Evolutionary conservation across 2,888 invertebrate genomes (phyloP).

Genomic region (Caenorhabditis wallacei): DNA sequence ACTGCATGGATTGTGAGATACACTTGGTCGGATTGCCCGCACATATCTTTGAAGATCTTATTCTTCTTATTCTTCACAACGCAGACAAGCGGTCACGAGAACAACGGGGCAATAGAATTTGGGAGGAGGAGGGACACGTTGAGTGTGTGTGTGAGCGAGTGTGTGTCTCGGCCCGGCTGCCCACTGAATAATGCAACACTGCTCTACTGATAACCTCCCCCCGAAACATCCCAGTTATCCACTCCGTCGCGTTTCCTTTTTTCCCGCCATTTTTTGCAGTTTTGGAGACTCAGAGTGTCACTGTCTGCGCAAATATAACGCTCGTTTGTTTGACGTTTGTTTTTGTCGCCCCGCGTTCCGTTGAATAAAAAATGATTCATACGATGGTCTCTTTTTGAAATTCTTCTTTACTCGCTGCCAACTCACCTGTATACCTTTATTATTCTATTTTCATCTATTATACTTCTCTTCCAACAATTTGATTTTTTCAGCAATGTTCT

Average conservation of each 20-base stretch:
- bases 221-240: constrained; percentile 34
- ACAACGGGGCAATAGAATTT: constrained; percentile 23
- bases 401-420: constrained; percentile 24
- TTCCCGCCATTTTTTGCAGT: constrained; percentile 51
- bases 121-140: constrained; percentile 34
- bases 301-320: constrained; percentile 30
- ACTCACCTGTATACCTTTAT: constrained; percentile 16
- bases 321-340: constrained; percentile 35
- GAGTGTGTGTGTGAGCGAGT: too few species aligned
- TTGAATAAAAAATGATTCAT: constrained; percentile 45
- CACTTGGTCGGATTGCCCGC: constrained; percentile 7
- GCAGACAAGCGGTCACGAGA: constrained; percentile 42
- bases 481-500: constrained; percentile 53
- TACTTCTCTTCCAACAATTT: not conserved
- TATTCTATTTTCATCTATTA: not conserved
- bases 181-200: constrained; percentile 51
- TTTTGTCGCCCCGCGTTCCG: constrained; percentile 26
- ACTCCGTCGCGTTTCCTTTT: constrained; percentile 8
- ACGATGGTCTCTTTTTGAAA: constrained; percentile 5
- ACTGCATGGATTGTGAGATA: constrained; percentile 15
- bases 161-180: constrained; percentile 20
- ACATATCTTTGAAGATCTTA: constrained; percentile 54
- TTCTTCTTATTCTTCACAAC: constrained; percentile 14
- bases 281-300: constrained; percentile 14
- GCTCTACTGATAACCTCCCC: constrained; percentile 58